A percentile compares a stretch with the other conserved stretches of the same genome.
These are phyloP conservation scores for Drosophila mimica DNA, from an alignment of 2,888 invertebrate genomes.

Conservation along the genomic window DNA sequence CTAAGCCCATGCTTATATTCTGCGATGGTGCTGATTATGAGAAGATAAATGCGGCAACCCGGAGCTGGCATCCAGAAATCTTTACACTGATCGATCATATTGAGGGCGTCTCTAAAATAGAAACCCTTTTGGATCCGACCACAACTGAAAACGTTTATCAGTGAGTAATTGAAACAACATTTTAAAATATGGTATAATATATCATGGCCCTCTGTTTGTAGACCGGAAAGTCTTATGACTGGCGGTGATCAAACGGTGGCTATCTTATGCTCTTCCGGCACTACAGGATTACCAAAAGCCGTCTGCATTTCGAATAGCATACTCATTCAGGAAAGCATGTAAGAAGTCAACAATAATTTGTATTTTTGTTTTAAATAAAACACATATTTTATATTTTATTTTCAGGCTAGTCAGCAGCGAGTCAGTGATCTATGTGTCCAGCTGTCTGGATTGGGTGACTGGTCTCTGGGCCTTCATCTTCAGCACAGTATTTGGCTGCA, in stretches of 20 bases:
- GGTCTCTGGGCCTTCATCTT: conserved; percentile 59
- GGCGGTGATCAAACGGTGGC: conserved; percentile 67
- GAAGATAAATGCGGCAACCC: conserved; percentile 57
- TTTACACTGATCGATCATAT: conserved; percentile 51
- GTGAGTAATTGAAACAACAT: conserved; percentile 29
- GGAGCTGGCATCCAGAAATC: conserved; percentile 62
- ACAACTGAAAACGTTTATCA: conserved; percentile 58
- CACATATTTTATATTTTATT: background rate
- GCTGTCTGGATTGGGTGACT: conserved; percentile 72
- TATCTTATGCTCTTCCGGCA: conserved; percentile 79
- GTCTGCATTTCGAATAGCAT: conserved; percentile 69
- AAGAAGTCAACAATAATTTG: background rate
- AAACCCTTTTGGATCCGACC: conserved; percentile 59
- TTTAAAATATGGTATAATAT: background rate
- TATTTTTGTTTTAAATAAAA: background rate
- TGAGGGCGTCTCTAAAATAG: conserved; percentile 60
- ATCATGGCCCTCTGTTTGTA: conserved; percentile 10
- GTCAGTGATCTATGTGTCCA: conserved; percentile 55
- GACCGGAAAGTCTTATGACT: conserved; percentile 57
- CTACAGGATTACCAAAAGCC: conserved; percentile 77
- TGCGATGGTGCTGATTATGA: conserved; percentile 64
- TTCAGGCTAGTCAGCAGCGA: conserved; percentile 53
- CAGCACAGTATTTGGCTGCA: conserved; percentile 56
- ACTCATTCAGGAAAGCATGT: conserved; percentile 53
- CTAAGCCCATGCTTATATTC: conserved; percentile 65